phyloP scores from a whole-genome alignment of 64 coral and sea anemone genomes.

The Montipora cactus region DNA sequence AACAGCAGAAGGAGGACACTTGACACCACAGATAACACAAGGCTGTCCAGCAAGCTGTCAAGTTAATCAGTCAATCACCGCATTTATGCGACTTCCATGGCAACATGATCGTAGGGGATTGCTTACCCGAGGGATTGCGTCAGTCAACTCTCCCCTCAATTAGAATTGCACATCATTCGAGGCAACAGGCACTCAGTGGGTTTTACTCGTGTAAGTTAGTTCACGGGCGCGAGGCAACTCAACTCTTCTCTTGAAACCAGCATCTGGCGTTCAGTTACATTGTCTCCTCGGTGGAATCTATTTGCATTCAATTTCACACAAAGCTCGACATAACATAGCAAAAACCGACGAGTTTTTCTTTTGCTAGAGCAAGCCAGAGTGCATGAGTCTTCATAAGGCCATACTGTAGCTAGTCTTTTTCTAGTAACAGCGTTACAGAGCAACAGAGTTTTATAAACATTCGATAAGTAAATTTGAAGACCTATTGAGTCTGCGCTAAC shows the following conservation, averaged over 20 bases:
- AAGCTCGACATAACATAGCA: neutral
- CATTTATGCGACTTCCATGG: constrained; percentile 18
- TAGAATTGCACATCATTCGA: constrained; percentile 14
- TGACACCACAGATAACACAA: neutral
- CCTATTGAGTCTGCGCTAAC: neutral
- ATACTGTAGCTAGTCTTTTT: neutral
- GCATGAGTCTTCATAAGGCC: neutral
- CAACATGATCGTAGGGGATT: constrained; percentile 3
- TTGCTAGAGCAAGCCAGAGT: neutral
- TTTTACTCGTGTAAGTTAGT: neutral
- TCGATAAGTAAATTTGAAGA: neutral
- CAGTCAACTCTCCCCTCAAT: constrained; percentile 12
- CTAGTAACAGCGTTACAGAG: neutral
- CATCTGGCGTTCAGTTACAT: neutral
- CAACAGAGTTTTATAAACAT: neutral
- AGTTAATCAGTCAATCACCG: constrained; percentile 16
- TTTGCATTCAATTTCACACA: constrained; percentile 11
- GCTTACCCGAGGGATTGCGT: neutral
- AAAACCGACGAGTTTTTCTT: neutral
- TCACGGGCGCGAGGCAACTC: neutral
- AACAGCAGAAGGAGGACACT: constrained; percentile 66
- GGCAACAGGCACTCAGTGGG: neutral
- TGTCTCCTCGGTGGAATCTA: neutral
- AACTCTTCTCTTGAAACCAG: neutral
- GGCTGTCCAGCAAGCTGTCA: neutral